phyloP scores from a whole-genome alignment of 2,888 invertebrate genomes.

The Apamea monoglypha region DNA sequence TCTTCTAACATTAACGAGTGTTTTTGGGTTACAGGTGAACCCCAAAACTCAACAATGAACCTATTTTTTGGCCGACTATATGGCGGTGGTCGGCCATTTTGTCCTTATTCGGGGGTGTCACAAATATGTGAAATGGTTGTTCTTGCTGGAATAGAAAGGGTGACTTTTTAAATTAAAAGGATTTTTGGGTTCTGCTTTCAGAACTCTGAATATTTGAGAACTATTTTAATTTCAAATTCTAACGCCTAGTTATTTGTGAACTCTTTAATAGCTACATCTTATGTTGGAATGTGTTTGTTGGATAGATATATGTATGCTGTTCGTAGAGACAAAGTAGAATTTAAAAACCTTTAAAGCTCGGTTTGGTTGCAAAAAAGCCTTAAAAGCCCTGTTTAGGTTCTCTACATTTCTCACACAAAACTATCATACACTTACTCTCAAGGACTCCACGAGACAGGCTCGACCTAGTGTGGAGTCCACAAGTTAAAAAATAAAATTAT shows the following conservation, averaged over 20 bases:
- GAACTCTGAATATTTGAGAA: conserved; percentile 28
- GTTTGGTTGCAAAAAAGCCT: neutral
- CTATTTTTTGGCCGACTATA: conserved; percentile 35
- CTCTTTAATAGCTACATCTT: neutral
- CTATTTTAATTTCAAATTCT: conserved; percentile 40
- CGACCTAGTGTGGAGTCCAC: too few relatives aligned
- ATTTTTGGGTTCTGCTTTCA: conserved; percentile 14
- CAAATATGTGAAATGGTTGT: conserved; percentile 38
- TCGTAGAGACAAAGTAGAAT: neutral
- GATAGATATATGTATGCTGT: neutral
- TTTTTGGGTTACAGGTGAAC: conserved; percentile 59
- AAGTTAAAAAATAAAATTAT: too few relatives aligned
- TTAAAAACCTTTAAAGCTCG: neutral
- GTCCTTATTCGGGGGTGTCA: neutral
- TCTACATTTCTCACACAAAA: neutral
- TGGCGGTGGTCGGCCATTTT: conserved; percentile 10
- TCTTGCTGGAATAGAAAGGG: conserved; percentile 13
- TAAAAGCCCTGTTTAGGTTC: neutral
- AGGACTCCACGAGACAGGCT: too few relatives aligned
- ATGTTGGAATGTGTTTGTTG: conserved; percentile 3
- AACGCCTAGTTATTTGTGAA: neutral
- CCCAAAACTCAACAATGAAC: conserved; percentile 45
- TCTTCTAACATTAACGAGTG: conserved; percentile 47
- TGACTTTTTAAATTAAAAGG: conserved; percentile 41
- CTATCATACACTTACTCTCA: neutral